Base-by-base conservation (phyloP, 2,113 vertebrate species). In the Nothobranchius kuhntae region DNA sequence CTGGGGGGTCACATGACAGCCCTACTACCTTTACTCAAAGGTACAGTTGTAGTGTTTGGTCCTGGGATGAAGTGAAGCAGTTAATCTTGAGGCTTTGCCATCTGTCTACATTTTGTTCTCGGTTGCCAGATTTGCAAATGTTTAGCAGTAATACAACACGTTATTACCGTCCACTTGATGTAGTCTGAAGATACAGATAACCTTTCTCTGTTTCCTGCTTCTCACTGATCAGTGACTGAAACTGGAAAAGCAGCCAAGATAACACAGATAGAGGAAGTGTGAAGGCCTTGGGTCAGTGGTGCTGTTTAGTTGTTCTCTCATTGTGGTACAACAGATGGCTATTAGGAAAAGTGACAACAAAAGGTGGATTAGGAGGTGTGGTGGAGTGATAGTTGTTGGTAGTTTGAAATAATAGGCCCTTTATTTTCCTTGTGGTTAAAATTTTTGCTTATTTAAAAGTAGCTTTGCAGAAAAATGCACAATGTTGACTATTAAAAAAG, bases 151-250 rank as follows among this genome's bases (percentile, higher is more conserved):
- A 14, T 68, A 40, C 36, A 30, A 26, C 50, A 26, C 50, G 24
- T 81, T 80, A 75, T 21, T 52, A 21, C 47, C 53, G n/a, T 79
- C 53, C 26, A 15, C 55, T 63, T 66, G 66, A 53, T 86, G 72
- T 66, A 58, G 13, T 62, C 68, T 62, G 53, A 2, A 8, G 60
- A 40, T 30, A 26, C 55, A 80, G 73, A 84, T 68, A 70, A 71
- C 61, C 62, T 71, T 60, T 78, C 68, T 78, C 65, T 48, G 65
- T 55, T 86, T 84, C 78, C 85, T 82, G 65, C 58, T 87, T 83
- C 86, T 75, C 64, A 46, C 59, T 52, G 70, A 87, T 84, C 82
- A 86, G 80, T 26, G 13, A 11, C 52, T 17, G 66, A 60, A 80
- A 71, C 47, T 3, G 30, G 59, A 73, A 45, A 70, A 36, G 56